Base-by-base conservation (phyloP, 2,113 vertebrate genomes). In the Rhineura floridana region DNA sequence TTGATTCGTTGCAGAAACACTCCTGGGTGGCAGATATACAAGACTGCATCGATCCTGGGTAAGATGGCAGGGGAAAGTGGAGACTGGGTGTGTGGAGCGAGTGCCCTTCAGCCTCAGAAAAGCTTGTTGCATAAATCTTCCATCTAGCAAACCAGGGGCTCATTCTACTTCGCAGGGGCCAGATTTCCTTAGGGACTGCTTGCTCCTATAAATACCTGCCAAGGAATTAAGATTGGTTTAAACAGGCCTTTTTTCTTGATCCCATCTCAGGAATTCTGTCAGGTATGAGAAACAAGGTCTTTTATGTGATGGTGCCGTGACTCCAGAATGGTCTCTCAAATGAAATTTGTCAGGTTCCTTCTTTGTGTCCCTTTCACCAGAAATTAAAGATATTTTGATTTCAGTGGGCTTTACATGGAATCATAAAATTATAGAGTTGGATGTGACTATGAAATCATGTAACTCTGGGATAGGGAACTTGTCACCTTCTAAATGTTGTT, bases 11-110 rank as follows among this genome's bases (percentile, higher is more conserved):
- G 91, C 99, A 99, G 97, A 99, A 99, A 90, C 99, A 99, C 96
- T 99, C 99, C 0, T 99, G 99, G 99, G 98, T 99, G 87, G 98
- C 98, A 0, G 99, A 99, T 83, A 99, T 99, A 95, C 99, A 99
- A 95, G 99, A 99, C 97, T 99, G 99, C 93, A 98, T 98, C 17
- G 98, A 99, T 92, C 98, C 98, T 0, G 98, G 98, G 99, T 99
- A 97, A 98, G 97, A 91, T 4, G 42, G 21, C 7, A 8, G 25
- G 42, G 36, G 48, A 25, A 30, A n/a, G 12, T 3, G 17, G 48
- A 50, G 48, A 44, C 21, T 39, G 8, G 10, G 9, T 13, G 2
- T 42, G 46, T 63, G 30, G 23, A 42, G 19, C 10, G 15, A 39
- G 67, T 72, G 46, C 23, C 52, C n/a, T 30, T 59, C 19, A 48